Conservation (phyloP, 1,140 invertebrate species). For the Leptinotarsa lineolata region DNA sequence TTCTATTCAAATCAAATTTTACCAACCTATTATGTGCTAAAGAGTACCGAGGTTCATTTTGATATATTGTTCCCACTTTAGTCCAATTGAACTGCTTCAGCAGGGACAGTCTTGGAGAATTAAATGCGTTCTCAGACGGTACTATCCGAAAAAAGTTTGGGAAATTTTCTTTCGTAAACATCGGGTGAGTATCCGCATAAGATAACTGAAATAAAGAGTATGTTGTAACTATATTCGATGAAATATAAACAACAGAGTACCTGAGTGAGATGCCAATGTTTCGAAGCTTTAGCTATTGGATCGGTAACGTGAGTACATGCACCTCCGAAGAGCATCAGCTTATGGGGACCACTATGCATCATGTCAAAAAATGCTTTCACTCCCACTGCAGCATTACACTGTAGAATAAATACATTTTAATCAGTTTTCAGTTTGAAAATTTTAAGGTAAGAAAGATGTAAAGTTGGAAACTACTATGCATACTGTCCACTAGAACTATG, state of each 20-base stretch:
- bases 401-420: slow-evolving; percentile 49
- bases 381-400: slow-evolving; percentile 98
- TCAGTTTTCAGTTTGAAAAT: too few species aligned
- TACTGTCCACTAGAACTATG: too few species aligned
- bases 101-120: slow-evolving; percentile 85
- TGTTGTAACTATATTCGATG: background rate
- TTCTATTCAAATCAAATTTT: background rate
- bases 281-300: slow-evolving; percentile 95
- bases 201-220: slow-evolving; percentile 73
- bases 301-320: slow-evolving; percentile 96
- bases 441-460: too few species aligned
- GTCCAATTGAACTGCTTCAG: slow-evolving; percentile 96
- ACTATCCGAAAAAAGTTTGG: slow-evolving; percentile 97
- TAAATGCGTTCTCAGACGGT: slow-evolving; percentile 95
- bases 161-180: slow-evolving; percentile 93
- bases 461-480: too few species aligned
- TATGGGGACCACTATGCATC: slow-evolving; percentile 90
- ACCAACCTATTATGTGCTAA: slow-evolving; percentile 60
- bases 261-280: slow-evolving; percentile 95
- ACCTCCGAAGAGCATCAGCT: slow-evolving; percentile 94
- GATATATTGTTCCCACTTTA: slow-evolving; percentile 94
- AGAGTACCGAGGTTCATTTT: slow-evolving; percentile 93
- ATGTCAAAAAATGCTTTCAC: slow-evolving; percentile 98
- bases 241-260: slow-evolving; percentile 56
- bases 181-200: slow-evolving; percentile 97